Percentiles rank a stretch among this genome's conserved stretches.
Evolutionary conservation across 2,113 vertebrate species (phyloP).

Genomic region (Chitala chitala): DNA sequence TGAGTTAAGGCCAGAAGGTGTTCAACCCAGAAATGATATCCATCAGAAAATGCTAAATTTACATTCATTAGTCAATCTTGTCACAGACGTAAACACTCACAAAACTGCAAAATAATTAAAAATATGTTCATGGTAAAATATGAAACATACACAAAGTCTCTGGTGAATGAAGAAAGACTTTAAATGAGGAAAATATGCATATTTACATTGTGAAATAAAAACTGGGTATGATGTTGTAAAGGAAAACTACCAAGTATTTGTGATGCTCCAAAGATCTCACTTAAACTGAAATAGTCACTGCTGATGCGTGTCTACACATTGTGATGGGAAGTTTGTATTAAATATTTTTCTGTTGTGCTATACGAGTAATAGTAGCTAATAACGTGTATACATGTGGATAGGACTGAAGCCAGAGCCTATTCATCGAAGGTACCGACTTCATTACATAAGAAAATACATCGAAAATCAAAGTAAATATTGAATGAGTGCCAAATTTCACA

Average conservation of each 20-base stretch:
- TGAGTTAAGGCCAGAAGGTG: slow-evolving; percentile 48
- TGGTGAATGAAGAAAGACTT: slow-evolving; percentile 8
- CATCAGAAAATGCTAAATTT: slow-evolving; percentile 35
- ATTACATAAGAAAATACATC: no score
- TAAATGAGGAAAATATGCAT: slow-evolving; percentile 9
- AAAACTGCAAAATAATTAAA: not conserved
- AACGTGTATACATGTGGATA: no score
- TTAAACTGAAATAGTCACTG: not conserved
- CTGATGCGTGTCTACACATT: no score
- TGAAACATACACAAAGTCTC: slow-evolving; percentile 17
- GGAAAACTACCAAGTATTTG: not conserved
- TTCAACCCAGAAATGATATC: slow-evolving; percentile 29
- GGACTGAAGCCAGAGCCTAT: no score
- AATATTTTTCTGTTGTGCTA: no score
- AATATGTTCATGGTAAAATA: not conserved
- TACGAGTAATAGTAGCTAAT: no score
- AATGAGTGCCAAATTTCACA: no score
- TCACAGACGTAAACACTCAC: slow-evolving; percentile 12
- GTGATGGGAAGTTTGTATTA: no score
- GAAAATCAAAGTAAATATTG: no score
- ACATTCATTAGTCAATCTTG: slow-evolving; percentile 44
- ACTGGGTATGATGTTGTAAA: no score
- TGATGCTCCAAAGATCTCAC: not conserved
- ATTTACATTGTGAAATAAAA: slow-evolving; percentile 7
- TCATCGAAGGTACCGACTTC: no score